A percentile compares a stretch with the other conserved stretches of the same genome.
Evolutionary conservation across 2,113 vertebrate genomes (phyloP).

Genomic region (Macroglossus sobrinus): DNA sequence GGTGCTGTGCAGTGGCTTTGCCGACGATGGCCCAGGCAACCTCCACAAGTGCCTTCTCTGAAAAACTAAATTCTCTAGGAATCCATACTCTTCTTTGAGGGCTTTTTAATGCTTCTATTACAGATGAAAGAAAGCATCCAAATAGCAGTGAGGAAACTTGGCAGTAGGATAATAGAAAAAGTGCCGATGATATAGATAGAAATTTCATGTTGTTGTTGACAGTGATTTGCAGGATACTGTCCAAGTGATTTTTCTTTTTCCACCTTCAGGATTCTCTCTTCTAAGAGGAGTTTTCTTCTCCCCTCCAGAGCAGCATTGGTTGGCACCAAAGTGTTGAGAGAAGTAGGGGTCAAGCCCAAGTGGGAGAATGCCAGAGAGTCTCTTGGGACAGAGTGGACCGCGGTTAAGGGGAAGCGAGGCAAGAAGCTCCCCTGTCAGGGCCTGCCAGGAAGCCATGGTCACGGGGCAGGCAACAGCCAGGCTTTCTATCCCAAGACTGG

Average conservation of each 20-base stretch:
- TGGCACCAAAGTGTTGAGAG: background rate
- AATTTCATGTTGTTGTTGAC: background rate
- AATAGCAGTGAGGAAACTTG: background rate
- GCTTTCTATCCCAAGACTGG: background rate
- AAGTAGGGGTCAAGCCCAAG: background rate
- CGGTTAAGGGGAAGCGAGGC: background rate
- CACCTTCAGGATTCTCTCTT: background rate
- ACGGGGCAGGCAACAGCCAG: background rate
- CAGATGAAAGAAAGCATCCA: background rate
- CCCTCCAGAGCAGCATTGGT: background rate
- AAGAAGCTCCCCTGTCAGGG: background rate
- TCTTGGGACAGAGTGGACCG: background rate
- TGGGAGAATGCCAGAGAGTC: background rate
- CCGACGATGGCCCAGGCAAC: background rate
- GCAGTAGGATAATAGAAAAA: background rate
- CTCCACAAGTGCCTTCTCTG: background rate
- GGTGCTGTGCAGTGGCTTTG: background rate
- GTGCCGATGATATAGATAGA: background rate
- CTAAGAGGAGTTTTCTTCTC: background rate
- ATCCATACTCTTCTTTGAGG: background rate
- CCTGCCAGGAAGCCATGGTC: background rate
- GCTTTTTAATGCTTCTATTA: background rate
- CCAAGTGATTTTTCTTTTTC: background rate
- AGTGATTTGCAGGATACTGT: background rate
- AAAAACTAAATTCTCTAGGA: background rate